phyloP scores from a whole-genome alignment of 2,113 vertebrate species.

The Danionella cerebrum region DNA sequence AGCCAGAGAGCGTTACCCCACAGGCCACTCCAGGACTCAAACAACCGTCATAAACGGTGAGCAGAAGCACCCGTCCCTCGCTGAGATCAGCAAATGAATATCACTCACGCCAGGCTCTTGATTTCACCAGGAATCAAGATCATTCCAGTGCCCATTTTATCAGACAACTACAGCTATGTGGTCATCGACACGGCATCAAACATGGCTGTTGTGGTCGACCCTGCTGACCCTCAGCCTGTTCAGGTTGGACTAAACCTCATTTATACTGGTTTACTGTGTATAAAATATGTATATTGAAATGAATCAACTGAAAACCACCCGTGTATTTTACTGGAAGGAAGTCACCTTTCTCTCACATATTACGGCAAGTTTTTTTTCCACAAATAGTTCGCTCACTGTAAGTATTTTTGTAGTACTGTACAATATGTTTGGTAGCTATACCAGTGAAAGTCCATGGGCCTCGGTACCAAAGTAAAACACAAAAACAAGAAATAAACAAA shows the following conservation, averaged over 20 bases:
- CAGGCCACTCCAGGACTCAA: slow-evolving; percentile 78
- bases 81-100: not conserved
- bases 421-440: too few relatives aligned
- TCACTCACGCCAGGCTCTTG: not conserved
- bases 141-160: slow-evolving; percentile 84
- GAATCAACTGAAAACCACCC: too few relatives aligned
- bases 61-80: slow-evolving; percentile 24
- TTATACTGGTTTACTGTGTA: not conserved
- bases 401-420: too few relatives aligned
- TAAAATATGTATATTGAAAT: too few relatives aligned
- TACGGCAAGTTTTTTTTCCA: too few relatives aligned
- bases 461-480: too few relatives aligned
- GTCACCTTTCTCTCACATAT: too few relatives aligned
- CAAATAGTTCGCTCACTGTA: too few relatives aligned
- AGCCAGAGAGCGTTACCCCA: slow-evolving; percentile 79
- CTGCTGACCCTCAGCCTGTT: slow-evolving; percentile 83
- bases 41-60: slow-evolving; percentile 75
- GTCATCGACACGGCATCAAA: slow-evolving; percentile 78
- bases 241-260: slow-evolving; percentile 68
- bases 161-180: slow-evolving; percentile 96
- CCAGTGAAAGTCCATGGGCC: too few relatives aligned
- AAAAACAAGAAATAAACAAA: too few relatives aligned
- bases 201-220: slow-evolving; percentile 78
- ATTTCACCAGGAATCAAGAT: slow-evolving; percentile 82
- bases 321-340: too few relatives aligned